Base-by-base conservation (phyloP, 2,113 vertebrate species). In the Egretta garzetta region DNA sequence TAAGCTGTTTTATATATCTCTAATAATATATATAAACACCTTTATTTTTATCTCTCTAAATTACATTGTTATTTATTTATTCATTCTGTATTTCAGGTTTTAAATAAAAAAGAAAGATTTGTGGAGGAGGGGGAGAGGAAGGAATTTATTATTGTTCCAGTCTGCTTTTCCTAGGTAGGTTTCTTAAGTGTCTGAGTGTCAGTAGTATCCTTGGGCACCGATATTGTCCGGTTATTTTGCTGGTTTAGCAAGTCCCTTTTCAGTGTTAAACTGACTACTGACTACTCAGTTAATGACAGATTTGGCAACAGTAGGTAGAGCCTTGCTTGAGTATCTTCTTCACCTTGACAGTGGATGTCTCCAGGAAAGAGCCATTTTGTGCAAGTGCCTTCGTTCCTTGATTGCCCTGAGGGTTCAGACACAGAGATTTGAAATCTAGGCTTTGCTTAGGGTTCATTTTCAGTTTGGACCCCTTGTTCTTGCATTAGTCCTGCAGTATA, bases 111-210 rank as follows among this genome's bases (percentile, higher is more conserved):
- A 37, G 0, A 71, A 75, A 55, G 8, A 22, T 1, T 41, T n/a
- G 2, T 4, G 14, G 8, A n/a, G 3, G 9, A 2, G 28, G 6
- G 1, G 12, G 41, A 13, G 41, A 41, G 8, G 41, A 14, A 43
- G 41, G 41, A 43, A 19, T 76, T 62, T 72, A n/a, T 73, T 84
- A 35, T 50, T 70, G 60, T 71, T 5, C 27, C 17, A 6, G 4
- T n/a, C 47, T 82, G 0, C 33, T 71, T 74, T 74, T 79, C 37
- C 16, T 39, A 30, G 8, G 6, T 45, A 79, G 3, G 8, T 80
- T 86, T 26, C 30, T 53, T 52, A 14, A 43, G 7, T 71, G 19
- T 39, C 63, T 66, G 11, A 47, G 53, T 84, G 20, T 62, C 30
- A 76, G 16, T 45, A 60, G 8, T 55, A 74, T 28, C 16, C 22